phyloP scores from a whole-genome alignment of 1,140 invertebrate species.

The Drosophila watanabei region DNA sequence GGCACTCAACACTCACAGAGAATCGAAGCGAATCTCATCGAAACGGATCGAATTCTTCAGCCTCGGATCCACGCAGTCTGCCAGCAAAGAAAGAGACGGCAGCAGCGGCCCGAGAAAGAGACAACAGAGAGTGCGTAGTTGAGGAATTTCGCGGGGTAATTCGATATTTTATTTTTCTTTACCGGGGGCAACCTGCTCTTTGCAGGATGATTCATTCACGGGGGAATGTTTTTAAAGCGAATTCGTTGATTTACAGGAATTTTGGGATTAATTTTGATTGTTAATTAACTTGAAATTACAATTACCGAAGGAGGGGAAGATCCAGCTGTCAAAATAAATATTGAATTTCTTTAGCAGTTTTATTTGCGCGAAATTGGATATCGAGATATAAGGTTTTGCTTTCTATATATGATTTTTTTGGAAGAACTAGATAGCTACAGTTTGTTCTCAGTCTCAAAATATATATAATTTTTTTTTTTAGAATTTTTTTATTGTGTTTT shows the following conservation, averaged over 20 bases:
- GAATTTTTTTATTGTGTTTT: background rate
- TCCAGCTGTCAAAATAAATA: slow-evolving; percentile 79
- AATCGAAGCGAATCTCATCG: slow-evolving; percentile 1
- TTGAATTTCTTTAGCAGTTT: slow-evolving; percentile 55
- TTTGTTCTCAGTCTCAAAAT: background rate
- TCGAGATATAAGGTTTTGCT: background rate
- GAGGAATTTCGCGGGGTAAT: slow-evolving; percentile 64
- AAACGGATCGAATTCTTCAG: slow-evolving; percentile 17
- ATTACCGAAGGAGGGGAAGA: slow-evolving; percentile 5
- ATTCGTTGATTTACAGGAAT: slow-evolving; percentile 49
- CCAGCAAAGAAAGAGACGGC: slow-evolving; percentile 7
- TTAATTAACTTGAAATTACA: slow-evolving; percentile 80
- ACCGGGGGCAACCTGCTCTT: slow-evolving; percentile 44
- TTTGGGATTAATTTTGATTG: slow-evolving; percentile 43
- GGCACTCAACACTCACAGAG: slow-evolving; percentile 30
- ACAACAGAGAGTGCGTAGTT: slow-evolving; percentile 55
- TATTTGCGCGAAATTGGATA: slow-evolving; percentile 34
- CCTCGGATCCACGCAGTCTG: slow-evolving; percentile 53
- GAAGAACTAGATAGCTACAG: slow-evolving; percentile 30
- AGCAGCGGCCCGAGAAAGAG: background rate
- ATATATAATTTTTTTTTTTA: background rate
- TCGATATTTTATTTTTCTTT: slow-evolving; percentile 65
- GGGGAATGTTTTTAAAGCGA: slow-evolving; percentile 48
- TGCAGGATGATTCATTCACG: slow-evolving; percentile 56
- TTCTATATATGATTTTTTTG: background rate